Evolutionary conservation across 2,888 invertebrate species (phyloP).

Genomic region (Callimorpha dominula): DNA sequence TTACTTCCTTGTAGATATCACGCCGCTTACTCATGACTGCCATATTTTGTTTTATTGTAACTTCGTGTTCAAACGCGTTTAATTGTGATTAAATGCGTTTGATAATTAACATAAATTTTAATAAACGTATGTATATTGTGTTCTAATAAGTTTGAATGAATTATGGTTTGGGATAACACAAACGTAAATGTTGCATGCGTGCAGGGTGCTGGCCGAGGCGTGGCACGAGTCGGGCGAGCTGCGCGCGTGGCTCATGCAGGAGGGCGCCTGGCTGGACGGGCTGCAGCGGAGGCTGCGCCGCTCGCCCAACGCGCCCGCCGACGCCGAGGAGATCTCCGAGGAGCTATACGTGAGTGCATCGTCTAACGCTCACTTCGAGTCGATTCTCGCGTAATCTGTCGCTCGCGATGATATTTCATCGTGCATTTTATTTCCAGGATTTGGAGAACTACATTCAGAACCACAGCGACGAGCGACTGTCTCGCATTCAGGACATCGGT

Average conservation of each 20-base stretch:
- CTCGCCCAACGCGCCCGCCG: conserved; percentile 90
- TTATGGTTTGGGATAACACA: too few relatives aligned
- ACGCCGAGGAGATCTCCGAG: conserved; percentile 97
- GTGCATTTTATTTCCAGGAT: conserved; percentile 89
- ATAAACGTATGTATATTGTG: too few relatives aligned
- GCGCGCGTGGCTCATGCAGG: conserved; percentile 92
- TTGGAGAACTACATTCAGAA: conserved; percentile 93
- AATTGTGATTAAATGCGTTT: too few relatives aligned
- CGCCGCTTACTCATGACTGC: too few relatives aligned
- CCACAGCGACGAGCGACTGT: conserved; percentile 90
- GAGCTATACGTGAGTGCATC: conserved; percentile 88
- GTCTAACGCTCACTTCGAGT: too few relatives aligned
- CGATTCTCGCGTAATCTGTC: neutral
- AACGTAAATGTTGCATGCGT: neutral
- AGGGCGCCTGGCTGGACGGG: conserved; percentile 92
- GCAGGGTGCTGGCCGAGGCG: conserved; percentile 89
- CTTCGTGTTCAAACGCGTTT: too few relatives aligned
- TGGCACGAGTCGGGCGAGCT: conserved; percentile 93
- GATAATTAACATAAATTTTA: too few relatives aligned
- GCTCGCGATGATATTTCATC: conserved; percentile 58
- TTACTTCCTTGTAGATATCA: too few relatives aligned
- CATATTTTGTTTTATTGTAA: too few relatives aligned
- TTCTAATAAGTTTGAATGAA: too few relatives aligned
- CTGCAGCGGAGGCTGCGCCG: conserved; percentile 92
- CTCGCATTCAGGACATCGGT: conserved; percentile 92